Conservation (phyloP, 2,113 vertebrate species). For the Dasypus novemcinctus region DNA sequence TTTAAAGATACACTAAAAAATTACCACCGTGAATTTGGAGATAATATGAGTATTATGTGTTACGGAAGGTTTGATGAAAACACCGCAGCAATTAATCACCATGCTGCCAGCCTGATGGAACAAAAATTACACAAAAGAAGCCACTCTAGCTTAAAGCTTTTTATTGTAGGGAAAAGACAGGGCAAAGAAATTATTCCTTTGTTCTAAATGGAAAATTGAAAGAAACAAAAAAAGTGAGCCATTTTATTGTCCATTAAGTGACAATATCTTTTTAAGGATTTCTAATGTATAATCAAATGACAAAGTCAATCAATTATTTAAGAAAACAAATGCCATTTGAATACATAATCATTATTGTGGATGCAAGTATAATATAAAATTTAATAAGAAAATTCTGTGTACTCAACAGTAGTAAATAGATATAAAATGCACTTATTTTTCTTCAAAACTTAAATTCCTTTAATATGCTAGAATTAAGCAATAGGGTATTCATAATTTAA, state of each 20-base stretch:
- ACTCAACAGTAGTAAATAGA: background rate
- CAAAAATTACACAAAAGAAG: constrained; percentile 52
- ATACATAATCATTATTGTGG: constrained; percentile 27
- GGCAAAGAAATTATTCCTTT: constrained; percentile 47
- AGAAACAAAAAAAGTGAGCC: constrained; percentile 9
- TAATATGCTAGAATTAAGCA: background rate
- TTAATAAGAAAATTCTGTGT: constrained; percentile 5
- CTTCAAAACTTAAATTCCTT: constrained; percentile 41
- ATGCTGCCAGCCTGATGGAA: background rate
- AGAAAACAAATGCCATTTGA: constrained; percentile 59
- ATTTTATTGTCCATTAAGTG: constrained; percentile 60
- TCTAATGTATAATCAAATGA: constrained; percentile 46
- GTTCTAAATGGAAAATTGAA: constrained; percentile 45
- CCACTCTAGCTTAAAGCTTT: background rate
- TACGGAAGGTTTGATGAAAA: background rate
- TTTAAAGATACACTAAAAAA: background rate
- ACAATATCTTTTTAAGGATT: constrained; percentile 45
- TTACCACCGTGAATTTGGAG: background rate
- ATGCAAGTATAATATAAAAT: constrained; percentile 39
- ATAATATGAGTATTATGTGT: background rate
- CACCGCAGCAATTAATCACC: constrained; percentile 43
- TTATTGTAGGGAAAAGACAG: background rate
- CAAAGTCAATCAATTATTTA: constrained; percentile 68
- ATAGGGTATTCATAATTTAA: background rate
- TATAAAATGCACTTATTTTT: background rate